Base-by-base conservation (phyloP, 30 jellyfish, hydroid and myxozoan genomes). In the Pseudorhiza aurosa region DNA sequence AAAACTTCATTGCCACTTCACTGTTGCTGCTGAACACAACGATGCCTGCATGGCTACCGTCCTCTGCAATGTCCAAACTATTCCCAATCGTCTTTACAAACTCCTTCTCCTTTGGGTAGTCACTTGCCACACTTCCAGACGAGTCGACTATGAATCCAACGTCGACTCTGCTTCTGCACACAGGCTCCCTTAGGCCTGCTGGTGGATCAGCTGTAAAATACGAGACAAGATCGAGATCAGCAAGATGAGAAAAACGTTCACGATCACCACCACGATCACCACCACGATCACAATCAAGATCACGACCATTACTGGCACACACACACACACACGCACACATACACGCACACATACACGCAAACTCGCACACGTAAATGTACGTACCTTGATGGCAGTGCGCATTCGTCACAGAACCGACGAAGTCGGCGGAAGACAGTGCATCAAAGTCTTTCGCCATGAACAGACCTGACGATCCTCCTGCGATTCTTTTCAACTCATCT, bases 401-500 rank as follows among this genome's bases (percentile, higher is more conserved):
- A 4, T 51, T 31, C 1, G 96, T 31, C 8, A 85, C 75, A 14
- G 47, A 57, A 25, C 39, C 74, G 36, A 85, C 74, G 67, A 85
- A 85, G 8, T 59, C 71, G 15, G 79, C 77, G 14, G 90, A 75
- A 32, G 11, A 19, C 7, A 87, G 90, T 17, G 50, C 59, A 15
- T 76, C 73, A 50, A 87, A 76, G 44, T 83, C 62, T 37, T 90
- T 74, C 14, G 96, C 96, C 58, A 50, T 28, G 72, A 32, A 87
- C 11, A 73, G 49, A 53, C 53, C 73, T 31, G 73, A 8, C 31
- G 43, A n/a, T 33, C 59, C 88, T 12, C 97, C 97, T 45, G 97
- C 91, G 27, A 89, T 81, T 45, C 62, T 92, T 15, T 72, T 37
- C 85, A 89, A 63, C 69, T 89, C 97, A 8, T 83, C 57, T 19